phyloP scores from a whole-genome alignment of 2,888 invertebrate species.

The Tenthredo distinguenda region DNA sequence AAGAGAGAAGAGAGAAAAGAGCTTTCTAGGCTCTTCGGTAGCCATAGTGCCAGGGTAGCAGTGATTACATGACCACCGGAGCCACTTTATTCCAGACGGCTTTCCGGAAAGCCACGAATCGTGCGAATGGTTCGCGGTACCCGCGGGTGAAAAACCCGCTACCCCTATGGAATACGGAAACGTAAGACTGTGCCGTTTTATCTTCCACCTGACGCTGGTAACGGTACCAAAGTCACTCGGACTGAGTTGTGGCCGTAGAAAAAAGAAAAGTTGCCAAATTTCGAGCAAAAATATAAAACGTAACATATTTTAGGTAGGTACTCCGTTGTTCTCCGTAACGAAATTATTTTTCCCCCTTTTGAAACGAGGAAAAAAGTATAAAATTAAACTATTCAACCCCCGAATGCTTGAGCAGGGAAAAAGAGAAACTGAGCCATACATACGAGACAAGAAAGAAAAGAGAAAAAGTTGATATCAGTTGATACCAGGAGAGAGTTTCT shows the following conservation, averaged over 20 bases:
- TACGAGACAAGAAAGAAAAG: background rate
- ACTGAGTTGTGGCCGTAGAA: background rate
- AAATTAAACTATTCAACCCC: background rate
- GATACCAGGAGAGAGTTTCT: background rate
- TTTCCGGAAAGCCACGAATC: conserved; percentile 46
- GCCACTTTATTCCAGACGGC: conserved; percentile 34
- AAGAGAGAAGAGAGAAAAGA: background rate
- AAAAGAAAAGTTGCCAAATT: background rate
- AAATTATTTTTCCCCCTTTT: background rate
- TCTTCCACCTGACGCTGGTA: conserved; percentile 10
- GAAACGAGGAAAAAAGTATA: background rate
- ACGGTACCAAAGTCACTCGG: background rate
- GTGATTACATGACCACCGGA: conserved; percentile 36
- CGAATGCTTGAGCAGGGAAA: too few species aligned
- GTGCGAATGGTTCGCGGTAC: conserved; percentile 33
- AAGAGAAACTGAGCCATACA: background rate
- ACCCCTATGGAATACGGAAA: conserved; percentile 25
- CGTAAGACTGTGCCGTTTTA: conserved; percentile 7
- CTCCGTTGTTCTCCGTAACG: background rate
- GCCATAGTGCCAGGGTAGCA: background rate
- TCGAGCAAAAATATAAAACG: background rate
- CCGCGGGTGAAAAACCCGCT: conserved; percentile 8
- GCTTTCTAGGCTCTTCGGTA: background rate
- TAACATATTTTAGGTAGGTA: background rate
- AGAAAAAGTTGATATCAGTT: background rate